Evolutionary conservation across 1,140 invertebrate species (phyloP).

Genomic region (Trypoxylus dichotomus): DNA sequence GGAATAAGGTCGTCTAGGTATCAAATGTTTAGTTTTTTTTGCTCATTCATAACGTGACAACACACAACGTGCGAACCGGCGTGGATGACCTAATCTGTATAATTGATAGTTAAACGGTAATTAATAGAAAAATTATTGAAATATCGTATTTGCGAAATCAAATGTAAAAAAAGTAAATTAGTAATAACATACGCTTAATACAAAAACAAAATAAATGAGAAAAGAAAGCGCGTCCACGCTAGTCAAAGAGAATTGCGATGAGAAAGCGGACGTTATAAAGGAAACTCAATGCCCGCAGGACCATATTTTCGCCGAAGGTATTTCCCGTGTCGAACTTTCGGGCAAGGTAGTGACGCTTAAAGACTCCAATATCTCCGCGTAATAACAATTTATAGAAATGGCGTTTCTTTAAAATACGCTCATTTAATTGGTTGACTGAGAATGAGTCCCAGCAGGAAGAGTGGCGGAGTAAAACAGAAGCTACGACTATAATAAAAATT

Average conservation of each 20-base stretch:
- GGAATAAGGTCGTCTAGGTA: too few relatives aligned
- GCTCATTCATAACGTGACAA: too few relatives aligned
- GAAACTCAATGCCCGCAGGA: background rate
- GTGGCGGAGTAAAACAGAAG: conserved; percentile 33
- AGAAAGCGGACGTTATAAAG: conserved; percentile 3
- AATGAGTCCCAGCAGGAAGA: conserved; percentile 43
- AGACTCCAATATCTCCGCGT: conserved; percentile 30
- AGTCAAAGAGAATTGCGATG: background rate
- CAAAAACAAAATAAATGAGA: background rate
- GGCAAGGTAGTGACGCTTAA: conserved; percentile 16
- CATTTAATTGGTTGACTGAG: conserved; percentile 44
- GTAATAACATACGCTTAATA: too few relatives aligned
- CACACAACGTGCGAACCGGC: too few relatives aligned
- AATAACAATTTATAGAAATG: conserved; percentile 47
- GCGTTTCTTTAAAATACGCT: conserved; percentile 42
- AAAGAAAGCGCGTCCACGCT: background rate
- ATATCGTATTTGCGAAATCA: too few relatives aligned
- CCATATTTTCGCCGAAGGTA: conserved; percentile 15
- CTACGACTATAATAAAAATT: conserved; percentile 42
- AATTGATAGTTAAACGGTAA: too few relatives aligned
- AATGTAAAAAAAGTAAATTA: too few relatives aligned
- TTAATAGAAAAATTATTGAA: too few relatives aligned
- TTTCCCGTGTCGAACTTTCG: conserved; percentile 25
- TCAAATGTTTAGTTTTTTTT: too few relatives aligned
- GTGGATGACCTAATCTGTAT: too few relatives aligned